These are phyloP conservation scores for Felis chaus DNA, from an alignment of 2,113 vertebrate species.

Conservation along the genomic window DNA sequence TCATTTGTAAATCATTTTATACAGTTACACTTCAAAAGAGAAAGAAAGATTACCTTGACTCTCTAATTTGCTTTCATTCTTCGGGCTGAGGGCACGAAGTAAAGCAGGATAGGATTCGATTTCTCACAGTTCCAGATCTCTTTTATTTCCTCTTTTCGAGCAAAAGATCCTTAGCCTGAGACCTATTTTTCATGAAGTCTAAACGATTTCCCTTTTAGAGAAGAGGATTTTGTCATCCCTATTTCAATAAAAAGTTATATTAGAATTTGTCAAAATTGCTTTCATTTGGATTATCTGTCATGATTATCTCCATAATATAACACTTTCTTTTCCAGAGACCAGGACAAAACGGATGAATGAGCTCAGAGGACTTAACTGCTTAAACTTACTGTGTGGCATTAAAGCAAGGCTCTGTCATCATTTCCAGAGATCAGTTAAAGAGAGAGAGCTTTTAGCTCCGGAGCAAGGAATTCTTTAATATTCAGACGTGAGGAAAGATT, in stretches of 20 bases:
- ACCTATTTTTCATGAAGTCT: neutral
- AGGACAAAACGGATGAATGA: neutral
- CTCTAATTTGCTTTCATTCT: neutral
- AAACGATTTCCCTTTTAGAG: neutral
- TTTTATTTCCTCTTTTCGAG: neutral
- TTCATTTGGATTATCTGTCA: neutral
- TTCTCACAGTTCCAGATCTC: neutral
- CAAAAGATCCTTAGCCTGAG: neutral
- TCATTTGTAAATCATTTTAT: neutral
- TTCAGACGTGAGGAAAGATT: neutral
- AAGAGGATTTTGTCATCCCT: neutral
- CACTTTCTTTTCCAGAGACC: neutral
- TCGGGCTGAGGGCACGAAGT: neutral
- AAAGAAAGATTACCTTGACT: neutral
- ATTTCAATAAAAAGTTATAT: neutral
- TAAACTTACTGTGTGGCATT: neutral
- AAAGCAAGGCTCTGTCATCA: neutral
- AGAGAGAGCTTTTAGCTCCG: neutral
- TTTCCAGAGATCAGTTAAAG: neutral
- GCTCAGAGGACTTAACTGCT: neutral
- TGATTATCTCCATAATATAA: neutral
- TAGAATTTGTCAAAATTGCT: slow-evolving; percentile 31
- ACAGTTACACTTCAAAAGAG: neutral
- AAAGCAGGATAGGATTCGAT: neutral
- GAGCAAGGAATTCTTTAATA: neutral